These are phyloP conservation scores for Lates calcarifer DNA, from an alignment of 2,113 vertebrate genomes.

Conservation along the genomic window DNA sequence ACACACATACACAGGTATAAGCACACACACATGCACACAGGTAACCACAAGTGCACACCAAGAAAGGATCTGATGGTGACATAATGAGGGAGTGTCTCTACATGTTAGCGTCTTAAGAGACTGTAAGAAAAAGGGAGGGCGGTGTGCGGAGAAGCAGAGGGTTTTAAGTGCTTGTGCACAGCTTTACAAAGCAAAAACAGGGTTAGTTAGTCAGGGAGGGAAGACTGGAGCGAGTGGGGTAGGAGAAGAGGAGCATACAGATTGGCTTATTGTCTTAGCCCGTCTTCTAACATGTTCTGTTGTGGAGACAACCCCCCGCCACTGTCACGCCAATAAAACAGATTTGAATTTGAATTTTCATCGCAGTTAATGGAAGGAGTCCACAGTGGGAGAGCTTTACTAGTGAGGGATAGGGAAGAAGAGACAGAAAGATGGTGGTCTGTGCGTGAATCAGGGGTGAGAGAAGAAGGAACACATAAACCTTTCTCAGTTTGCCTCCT, in stretches of 20 bases:
- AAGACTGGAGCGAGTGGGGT: conserved; percentile 22
- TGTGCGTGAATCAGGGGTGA: conserved; percentile 26
- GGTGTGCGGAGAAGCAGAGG: background rate
- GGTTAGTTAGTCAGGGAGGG: conserved; percentile 30
- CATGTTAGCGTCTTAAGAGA: conserved; percentile 26
- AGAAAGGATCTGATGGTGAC: conserved; percentile 24
- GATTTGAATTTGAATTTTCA: conserved; percentile 77
- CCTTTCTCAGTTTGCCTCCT: background rate
- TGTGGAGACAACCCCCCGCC: conserved; percentile 58
- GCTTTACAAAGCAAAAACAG: conserved; percentile 44
- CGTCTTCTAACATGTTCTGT: conserved; percentile 65
- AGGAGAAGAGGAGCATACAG: conserved; percentile 51
- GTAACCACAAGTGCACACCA: conserved; percentile 14
- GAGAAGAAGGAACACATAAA: conserved; percentile 12
- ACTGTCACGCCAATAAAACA: conserved; percentile 69
- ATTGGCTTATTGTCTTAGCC: conserved; percentile 76
- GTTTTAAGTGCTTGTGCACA: conserved; percentile 3
- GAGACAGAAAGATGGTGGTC: conserved; percentile 43
- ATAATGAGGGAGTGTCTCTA: conserved; percentile 40
- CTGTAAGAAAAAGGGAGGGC: background rate
- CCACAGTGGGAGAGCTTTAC: conserved; percentile 15
- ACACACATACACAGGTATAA: no score
- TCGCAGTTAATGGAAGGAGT: conserved; percentile 44
- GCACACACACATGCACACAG: background rate
- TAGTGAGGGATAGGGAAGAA: background rate